Percentiles rank a stretch among this genome's conserved stretches.
phyloP scores from a whole-genome alignment of 1,140 invertebrate genomes.

The Varroa destructor region DNA sequence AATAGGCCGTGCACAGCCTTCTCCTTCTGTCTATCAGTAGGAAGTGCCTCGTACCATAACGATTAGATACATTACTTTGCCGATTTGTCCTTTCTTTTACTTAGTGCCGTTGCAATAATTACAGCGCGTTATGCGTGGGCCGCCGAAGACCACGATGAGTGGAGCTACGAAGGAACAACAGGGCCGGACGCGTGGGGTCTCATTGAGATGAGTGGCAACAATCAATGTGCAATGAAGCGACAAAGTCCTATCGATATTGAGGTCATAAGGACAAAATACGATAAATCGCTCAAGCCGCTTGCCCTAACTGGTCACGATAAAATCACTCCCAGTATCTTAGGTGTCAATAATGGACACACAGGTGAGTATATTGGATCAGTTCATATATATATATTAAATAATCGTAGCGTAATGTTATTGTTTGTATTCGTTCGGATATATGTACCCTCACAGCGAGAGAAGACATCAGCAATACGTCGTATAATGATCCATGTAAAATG shows the following conservation, averaged over 20 bases:
- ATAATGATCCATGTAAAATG: background rate
- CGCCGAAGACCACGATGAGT: background rate
- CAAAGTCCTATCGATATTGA: constrained; percentile 67
- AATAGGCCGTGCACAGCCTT: too few species aligned
- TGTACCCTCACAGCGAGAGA: background rate
- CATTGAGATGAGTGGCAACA: background rate
- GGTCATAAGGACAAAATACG: constrained; percentile 26
- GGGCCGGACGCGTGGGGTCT: background rate
- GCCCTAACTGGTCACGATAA: constrained; percentile 37
- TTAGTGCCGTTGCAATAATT: too few species aligned
- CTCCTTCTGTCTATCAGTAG: too few species aligned
- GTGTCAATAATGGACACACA: constrained; percentile 41
- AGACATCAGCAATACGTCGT: background rate
- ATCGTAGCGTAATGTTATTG: background rate
- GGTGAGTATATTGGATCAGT: constrained; percentile 33
- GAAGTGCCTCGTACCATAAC: too few species aligned
- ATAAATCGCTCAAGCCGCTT: constrained; percentile 32
- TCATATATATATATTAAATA: background rate
- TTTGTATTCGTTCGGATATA: constrained; percentile 1
- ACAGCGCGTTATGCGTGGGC: background rate
- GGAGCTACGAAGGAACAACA: constrained; percentile 6
- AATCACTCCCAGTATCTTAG: constrained; percentile 32
- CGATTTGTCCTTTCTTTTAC: too few species aligned
- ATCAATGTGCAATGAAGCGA: constrained; percentile 55
- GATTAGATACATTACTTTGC: too few species aligned